Percentiles rank a stretch among this genome's conserved stretches.
Evolutionary conservation across 2,113 vertebrate species (phyloP).

Genomic region (Trichomycterus rosablanca): DNA sequence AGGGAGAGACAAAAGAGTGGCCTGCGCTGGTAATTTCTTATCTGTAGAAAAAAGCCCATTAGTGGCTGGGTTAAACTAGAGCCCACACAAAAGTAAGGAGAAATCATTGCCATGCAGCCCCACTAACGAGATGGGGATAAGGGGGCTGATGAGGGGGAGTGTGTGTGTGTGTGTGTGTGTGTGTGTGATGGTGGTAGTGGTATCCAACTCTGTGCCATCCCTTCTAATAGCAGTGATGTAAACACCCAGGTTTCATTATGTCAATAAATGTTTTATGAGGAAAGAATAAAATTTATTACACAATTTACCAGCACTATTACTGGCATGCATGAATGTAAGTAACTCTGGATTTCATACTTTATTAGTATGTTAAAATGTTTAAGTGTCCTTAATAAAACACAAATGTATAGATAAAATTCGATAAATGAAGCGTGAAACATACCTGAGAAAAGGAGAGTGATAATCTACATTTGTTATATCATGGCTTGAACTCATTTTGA

Average conservation of each 20-base stretch:
- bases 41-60: constrained; percentile 71
- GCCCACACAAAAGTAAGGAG: constrained; percentile 68
- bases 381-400: too few relatives aligned
- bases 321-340: neutral
- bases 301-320: neutral
- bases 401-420: neutral
- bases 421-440: neutral
- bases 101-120: constrained; percentile 59
- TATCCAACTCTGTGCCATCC: constrained; percentile 15
- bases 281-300: neutral
- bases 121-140: constrained; percentile 39
- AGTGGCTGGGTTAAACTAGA: constrained; percentile 64
- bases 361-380: too few relatives aligned
- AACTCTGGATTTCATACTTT: too few relatives aligned
- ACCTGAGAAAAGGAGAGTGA: constrained; percentile 23
- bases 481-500: constrained; percentile 13
- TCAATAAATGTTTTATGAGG: constrained; percentile 4
- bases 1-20: constrained; percentile 92
- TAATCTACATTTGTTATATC: constrained; percentile 17
- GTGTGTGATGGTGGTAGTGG: constrained; percentile 31
- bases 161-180: constrained; percentile 46
- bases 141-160: constrained; percentile 40
- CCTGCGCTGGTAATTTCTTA: constrained; percentile 74
- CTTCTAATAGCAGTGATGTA: constrained; percentile 18
- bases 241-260: constrained; percentile 1